Conservation (phyloP, 2,888 invertebrate species). For the Acleris emargana region DNA sequence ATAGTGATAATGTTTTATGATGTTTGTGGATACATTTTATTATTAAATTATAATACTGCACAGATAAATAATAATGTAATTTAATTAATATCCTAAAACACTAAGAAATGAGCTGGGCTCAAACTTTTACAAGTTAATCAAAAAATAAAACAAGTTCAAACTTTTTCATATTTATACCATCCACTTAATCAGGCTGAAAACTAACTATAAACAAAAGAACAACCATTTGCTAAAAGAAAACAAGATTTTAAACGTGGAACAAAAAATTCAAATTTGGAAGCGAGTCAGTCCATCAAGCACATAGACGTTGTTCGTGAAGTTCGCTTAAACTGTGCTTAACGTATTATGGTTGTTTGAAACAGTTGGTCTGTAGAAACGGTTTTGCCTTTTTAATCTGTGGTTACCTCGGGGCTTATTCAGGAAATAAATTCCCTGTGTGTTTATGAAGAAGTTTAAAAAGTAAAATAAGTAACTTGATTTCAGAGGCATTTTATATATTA, state of each 20-base stretch:
- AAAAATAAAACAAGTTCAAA: neutral
- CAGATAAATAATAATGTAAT: too few relatives aligned
- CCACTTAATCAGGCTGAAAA: conserved; percentile 26
- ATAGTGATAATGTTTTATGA: too few relatives aligned
- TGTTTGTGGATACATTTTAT: too few relatives aligned
- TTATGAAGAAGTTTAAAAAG: too few relatives aligned
- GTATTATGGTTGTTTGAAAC: conserved; percentile 33
- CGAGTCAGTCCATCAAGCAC: conserved; percentile 33
- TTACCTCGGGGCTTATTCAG: neutral
- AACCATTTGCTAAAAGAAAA: conserved; percentile 27
- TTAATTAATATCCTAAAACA: neutral
- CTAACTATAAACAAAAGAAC: conserved; percentile 15
- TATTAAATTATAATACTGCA: too few relatives aligned
- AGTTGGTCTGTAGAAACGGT: conserved; percentile 22
- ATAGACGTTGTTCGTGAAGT: conserved; percentile 50
- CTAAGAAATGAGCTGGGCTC: neutral
- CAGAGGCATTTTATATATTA: too few relatives aligned
- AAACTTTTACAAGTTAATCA: neutral
- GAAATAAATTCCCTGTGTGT: too few relatives aligned
- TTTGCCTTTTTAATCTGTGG: conserved; percentile 7
- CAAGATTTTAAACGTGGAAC: conserved; percentile 19
- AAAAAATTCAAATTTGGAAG: conserved; percentile 27
- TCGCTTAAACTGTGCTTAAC: conserved; percentile 62
- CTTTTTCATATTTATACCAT: conserved; percentile 16
- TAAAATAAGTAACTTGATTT: too few relatives aligned